Evolutionary conservation across 2,113 vertebrate genomes (phyloP).

Genomic region (Rhabdomys dilectus): DNA sequence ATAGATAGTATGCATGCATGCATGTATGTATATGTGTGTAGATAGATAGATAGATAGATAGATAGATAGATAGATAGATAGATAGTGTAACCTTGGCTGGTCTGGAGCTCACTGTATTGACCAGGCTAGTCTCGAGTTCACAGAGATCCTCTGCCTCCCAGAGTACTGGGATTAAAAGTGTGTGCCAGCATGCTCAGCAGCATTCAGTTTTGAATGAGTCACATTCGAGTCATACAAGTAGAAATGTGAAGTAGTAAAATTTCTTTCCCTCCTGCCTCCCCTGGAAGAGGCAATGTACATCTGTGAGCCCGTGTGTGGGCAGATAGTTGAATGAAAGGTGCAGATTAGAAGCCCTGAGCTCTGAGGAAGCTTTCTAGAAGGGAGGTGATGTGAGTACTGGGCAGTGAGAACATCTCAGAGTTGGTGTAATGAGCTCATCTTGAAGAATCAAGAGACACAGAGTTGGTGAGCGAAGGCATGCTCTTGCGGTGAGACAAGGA

Average conservation of each 20-base stretch:
- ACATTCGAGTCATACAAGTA: background rate
- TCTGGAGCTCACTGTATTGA: background rate
- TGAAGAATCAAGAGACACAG: too few species aligned
- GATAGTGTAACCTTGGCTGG: background rate
- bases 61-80: too few species aligned
- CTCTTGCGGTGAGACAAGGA: background rate
- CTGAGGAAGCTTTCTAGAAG: background rate
- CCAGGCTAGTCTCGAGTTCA: background rate
- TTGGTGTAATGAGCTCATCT: too few species aligned
- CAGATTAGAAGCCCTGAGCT: background rate
- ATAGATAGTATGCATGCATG: too few species aligned
- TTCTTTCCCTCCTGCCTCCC: background rate
- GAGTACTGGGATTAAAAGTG: background rate
- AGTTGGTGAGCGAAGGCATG: background rate
- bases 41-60: too few species aligned
- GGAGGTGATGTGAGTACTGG: background rate
- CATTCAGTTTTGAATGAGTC: background rate
- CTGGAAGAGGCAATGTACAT: background rate
- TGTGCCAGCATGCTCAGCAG: background rate
- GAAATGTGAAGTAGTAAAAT: background rate
- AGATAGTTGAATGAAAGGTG: too few species aligned
- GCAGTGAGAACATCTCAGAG: background rate
- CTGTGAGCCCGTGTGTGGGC: background rate
- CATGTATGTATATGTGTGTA: too few species aligned
- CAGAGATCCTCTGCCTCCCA: background rate